Conservation (phyloP, 2,113 vertebrate species). For the Dipodomys stephensi region DNA sequence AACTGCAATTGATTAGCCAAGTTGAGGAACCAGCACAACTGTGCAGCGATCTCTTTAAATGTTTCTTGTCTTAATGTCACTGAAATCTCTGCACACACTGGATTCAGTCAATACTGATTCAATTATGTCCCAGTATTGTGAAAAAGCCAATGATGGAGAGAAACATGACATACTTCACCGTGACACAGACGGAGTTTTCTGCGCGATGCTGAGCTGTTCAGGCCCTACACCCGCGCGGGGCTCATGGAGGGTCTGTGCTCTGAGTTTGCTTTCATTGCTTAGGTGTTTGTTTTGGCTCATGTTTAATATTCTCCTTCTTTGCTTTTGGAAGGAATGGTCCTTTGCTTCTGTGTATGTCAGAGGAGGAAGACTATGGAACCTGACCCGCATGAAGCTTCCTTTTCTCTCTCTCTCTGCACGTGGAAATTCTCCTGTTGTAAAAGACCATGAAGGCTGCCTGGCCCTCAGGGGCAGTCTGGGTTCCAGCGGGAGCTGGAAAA, state of each 20-base stretch:
- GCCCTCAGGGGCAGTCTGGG: neutral
- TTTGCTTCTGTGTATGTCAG: neutral
- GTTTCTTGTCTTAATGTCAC: neutral
- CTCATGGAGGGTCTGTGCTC: rapidly evolving
- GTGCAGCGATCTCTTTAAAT: neutral
- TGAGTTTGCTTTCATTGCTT: too few species aligned
- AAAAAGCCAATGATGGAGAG: neutral
- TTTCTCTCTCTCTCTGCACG: neutral
- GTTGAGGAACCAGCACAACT: rapidly evolving
- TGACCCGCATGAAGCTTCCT: neutral
- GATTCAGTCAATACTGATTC: neutral
- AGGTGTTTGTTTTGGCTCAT: neutral
- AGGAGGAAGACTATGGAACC: neutral
- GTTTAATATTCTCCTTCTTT: neutral
- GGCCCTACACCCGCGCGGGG: too few species aligned
- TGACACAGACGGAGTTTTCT: neutral
- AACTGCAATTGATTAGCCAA: neutral
- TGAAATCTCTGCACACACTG: neutral
- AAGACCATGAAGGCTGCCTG: neutral
- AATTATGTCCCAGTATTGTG: neutral
- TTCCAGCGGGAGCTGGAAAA: neutral
- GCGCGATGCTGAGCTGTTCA: neutral
- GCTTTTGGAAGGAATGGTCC: neutral
- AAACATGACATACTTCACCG: neutral
- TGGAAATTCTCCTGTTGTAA: neutral